Conservation (phyloP, 2,113 vertebrate genomes). For the Perognathus longimembris region DNA sequence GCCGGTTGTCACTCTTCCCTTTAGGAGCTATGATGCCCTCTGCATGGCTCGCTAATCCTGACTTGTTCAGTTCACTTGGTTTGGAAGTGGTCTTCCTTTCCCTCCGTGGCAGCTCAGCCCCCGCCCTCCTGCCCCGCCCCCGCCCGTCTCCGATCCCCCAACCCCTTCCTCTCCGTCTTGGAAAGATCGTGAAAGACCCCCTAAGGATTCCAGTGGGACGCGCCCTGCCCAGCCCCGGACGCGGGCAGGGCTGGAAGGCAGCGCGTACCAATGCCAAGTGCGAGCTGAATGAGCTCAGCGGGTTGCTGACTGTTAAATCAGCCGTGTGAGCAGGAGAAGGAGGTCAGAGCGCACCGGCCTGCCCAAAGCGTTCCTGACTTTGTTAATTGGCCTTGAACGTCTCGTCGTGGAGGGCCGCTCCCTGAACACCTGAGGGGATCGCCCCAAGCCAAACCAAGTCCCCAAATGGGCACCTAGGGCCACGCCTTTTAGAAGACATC, state of each 20-base stretch:
- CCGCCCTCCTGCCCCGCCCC: not conserved
- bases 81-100: slow-evolving; percentile 40
- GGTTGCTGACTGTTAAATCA: slow-evolving; percentile 69
- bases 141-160: not conserved
- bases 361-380: slow-evolving; percentile 54
- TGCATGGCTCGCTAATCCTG: too few relatives aligned
- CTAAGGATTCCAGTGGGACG: slow-evolving; percentile 56
- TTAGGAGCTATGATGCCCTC: not conserved
- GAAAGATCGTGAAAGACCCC: slow-evolving; percentile 63
- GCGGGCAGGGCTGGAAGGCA: slow-evolving; percentile 62
- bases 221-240: not conserved
- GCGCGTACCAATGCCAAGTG: slow-evolving; percentile 38
- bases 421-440: not conserved
- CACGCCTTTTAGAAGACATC: slow-evolving; percentile 73
- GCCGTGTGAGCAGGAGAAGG: slow-evolving; percentile 66
- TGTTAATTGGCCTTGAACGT: slow-evolving; percentile 63
- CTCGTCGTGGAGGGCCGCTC: not conserved
- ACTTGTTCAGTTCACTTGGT: slow-evolving; percentile 2
- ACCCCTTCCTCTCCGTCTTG: slow-evolving; percentile 51
- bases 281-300: slow-evolving; percentile 60
- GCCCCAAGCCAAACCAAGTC: not conserved
- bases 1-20: slow-evolving; percentile 28
- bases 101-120: not conserved
- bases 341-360: slow-evolving; percentile 29
- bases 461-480: not conserved